Evolutionary conservation across 2,113 vertebrate genomes (phyloP), one percentile per base, ranked within the genome.

Genomic region (Notiomystis cincta): DNA sequence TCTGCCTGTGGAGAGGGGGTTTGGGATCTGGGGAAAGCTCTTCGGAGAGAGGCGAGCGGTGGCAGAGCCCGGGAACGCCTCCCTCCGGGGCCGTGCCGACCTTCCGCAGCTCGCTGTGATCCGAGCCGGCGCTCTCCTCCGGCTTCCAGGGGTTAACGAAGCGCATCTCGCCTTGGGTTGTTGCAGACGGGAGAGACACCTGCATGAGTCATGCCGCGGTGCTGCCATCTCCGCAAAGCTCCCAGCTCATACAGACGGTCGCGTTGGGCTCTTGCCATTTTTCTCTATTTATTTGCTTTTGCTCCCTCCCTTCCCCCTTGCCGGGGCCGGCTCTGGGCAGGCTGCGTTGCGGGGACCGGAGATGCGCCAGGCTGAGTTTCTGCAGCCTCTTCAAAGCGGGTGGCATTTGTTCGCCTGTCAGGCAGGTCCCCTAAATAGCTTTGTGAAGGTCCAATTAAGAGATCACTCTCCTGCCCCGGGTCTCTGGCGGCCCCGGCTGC

Each of bases 191-290:
- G 69, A 92, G 75, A 64, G 89, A 79, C 95, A 96, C 96, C 93
- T 95, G 96, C 93, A 12, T 70, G 93, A 95, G 91, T 80, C 89
- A 60, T 18, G 91, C 42, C 27, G 50, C 12, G 47, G 67, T 15
- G 95, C 91, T 94, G 93, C 91, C 93, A 12, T 87, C 83, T 30
- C 96, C 10, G 60, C 95, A 31, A 15, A 93, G 90, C 95, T 81
- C 89, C 37, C 64, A 0, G 67, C 87, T 75, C 67, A 0, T 4
- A 3, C 92, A 75, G 64, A 27, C 72, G 50, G 25, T 19, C 5
- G 15, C 2, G 4, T 40, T 87, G 95, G 94, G 84, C 82, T 42
- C 82, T 91, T 82, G 94, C 89, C 89, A 71, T 89, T 84, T 93
- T 71, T 70, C 85, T 87, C 80, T 78, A 19, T 92, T 90, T 95